phyloP scores from a whole-genome alignment of 2,888 invertebrate species.

The Nomada goodeniana region DNA sequence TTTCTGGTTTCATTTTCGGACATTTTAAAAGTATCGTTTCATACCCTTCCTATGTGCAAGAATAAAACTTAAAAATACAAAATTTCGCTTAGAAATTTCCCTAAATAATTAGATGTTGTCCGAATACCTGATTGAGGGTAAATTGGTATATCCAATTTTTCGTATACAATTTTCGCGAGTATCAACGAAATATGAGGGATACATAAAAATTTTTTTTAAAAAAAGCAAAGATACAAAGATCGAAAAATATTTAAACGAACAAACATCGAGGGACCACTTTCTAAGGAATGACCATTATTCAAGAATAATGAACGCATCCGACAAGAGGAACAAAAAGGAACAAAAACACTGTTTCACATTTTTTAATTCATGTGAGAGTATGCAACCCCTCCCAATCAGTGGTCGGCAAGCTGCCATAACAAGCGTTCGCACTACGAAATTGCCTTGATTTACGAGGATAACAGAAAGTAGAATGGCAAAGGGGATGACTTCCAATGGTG shows the following conservation, averaged over 20 bases:
- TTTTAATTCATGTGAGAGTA: not conserved
- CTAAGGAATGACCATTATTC: not conserved
- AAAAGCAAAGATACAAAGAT: no score
- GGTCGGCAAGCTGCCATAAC: slow-evolving; percentile 62
- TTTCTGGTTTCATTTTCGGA: not conserved
- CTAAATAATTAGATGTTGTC: not conserved
- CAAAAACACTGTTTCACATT: not conserved
- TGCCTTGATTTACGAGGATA: slow-evolving; percentile 74
- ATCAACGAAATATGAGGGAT: no score
- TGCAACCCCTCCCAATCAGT: slow-evolving; percentile 20
- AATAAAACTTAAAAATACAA: not conserved
- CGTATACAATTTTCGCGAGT: no score
- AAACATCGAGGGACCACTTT: not conserved
- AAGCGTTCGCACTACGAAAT: slow-evolving; percentile 76
- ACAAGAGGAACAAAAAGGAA: not conserved
- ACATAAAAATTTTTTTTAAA: no score
- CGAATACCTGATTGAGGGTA: no score
- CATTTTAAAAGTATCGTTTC: not conserved
- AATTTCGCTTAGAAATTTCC: not conserved
- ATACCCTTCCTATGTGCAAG: not conserved
- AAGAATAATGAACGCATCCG: not conserved
- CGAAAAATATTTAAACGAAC: not conserved
- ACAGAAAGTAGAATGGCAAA: slow-evolving; percentile 51
- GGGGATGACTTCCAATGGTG: slow-evolving; percentile 65
- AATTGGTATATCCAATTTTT: no score